Evolutionary conservation across 2,888 invertebrate genomes (phyloP).

Genomic region (Acrocera orbiculus): DNA sequence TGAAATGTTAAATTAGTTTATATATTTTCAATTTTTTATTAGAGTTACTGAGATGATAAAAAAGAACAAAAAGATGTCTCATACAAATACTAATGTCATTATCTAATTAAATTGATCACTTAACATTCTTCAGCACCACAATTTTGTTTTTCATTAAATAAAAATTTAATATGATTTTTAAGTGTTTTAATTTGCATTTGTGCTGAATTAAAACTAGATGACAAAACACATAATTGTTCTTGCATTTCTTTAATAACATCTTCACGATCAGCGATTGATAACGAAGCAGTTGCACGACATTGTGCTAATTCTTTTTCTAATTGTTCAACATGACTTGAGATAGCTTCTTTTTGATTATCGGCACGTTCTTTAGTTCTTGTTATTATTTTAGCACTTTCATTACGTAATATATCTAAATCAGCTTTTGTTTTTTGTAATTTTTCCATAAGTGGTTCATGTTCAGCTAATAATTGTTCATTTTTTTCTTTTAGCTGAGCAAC

Average conservation of each 20-base stretch:
- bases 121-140: too few relatives aligned
- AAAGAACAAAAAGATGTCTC: too few relatives aligned
- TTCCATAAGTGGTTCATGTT: conserved; percentile 10
- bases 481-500: conserved; percentile 25
- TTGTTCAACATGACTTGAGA: conserved; percentile 25
- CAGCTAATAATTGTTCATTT: conserved; percentile 20
- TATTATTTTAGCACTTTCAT: conserved; percentile 20
- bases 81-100: too few relatives aligned
- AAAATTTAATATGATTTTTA: conserved; percentile 20
- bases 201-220: conserved; percentile 27
- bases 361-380: conserved; percentile 24
- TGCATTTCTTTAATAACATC: conserved; percentile 26
- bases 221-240: conserved; percentile 23
- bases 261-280: conserved; percentile 25
- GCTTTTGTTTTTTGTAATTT: conserved; percentile 16
- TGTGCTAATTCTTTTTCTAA: conserved; percentile 26
- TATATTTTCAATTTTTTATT: too few relatives aligned
- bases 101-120: too few relatives aligned
- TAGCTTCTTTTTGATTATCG: conserved; percentile 22
- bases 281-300: conserved; percentile 24
- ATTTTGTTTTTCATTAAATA: too few relatives aligned
- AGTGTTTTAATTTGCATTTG: conserved; percentile 28
- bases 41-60: too few relatives aligned
- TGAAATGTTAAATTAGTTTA: too few relatives aligned
- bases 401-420: conserved; percentile 20